These are phyloP conservation scores for Pipa parva DNA, from an alignment of 2,113 vertebrate genomes.

Conservation along the genomic window DNA sequence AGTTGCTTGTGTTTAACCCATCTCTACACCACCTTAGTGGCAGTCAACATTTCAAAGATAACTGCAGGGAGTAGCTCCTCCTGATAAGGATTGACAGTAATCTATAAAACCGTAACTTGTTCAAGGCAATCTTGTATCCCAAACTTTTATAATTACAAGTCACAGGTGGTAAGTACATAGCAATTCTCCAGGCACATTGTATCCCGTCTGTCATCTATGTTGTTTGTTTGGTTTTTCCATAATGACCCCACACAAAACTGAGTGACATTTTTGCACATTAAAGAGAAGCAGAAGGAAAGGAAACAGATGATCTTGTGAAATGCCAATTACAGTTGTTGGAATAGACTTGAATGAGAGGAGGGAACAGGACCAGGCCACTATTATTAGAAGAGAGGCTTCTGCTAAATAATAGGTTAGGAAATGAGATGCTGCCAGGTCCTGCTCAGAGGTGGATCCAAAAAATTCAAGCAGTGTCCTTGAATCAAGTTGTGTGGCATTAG, in stretches of 20 bases:
- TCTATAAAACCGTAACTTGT: no score
- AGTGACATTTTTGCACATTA: constrained; percentile 75
- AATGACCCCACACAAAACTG: constrained; percentile 73
- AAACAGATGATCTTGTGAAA: constrained; percentile 70
- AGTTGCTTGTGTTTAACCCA: no score
- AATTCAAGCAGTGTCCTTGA: constrained; percentile 41
- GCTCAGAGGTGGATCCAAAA: constrained; percentile 46
- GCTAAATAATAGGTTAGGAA: constrained; percentile 96
- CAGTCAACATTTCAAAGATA: no score
- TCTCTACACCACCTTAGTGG: no score
- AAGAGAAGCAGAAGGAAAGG: constrained; percentile 50
- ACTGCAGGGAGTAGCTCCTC: no score
- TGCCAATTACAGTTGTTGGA: constrained; percentile 92
- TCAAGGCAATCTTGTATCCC: background rate
- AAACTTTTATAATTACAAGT: constrained; percentile 14
- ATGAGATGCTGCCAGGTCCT: constrained; percentile 89
- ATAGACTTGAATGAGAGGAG: constrained; percentile 82
- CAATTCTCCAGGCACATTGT: background rate
- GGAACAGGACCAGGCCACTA: constrained; percentile 79
- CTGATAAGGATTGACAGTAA: no score
- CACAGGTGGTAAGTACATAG: constrained; percentile 1
- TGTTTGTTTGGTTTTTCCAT: constrained; percentile 48
- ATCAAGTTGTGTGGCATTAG: constrained; percentile 46
- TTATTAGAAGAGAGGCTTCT: constrained; percentile 91
- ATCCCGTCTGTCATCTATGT: background rate